Base-by-base conservation (phyloP, 2,888 invertebrate species). In the Aleiodes testaceus region DNA sequence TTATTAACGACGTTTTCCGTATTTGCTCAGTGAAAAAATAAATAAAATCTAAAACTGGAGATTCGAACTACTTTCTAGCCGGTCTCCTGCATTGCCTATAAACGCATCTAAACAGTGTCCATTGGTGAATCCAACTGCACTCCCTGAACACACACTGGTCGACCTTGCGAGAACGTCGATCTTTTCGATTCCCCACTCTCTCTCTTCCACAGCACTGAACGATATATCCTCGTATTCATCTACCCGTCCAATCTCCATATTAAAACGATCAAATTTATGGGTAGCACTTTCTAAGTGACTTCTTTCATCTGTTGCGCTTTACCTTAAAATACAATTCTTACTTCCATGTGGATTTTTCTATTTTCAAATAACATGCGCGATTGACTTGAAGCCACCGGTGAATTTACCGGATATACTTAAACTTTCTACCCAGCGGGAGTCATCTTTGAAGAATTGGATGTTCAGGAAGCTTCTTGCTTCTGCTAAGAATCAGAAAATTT, bases 111-210 rank as follows among this genome's bases (percentile, higher is more conserved):
- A 50, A 69, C 9, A 49, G 47, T 44, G 49, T 69, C 59, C 55
- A 49, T 26, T 63, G 52, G 44, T 50, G 44, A 44, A 66, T 47
- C 47, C 44, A 44, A 50, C 30, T 22, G 70, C 68, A 69, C 68
- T 49, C 50, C 64, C 44, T 64, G 63, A 70, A 71, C 75, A 65
- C 64, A 69, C 74, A 73, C 74, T 68, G 71, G 77, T 78, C 76
- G 75, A 78, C 76, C 76, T 78, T 76, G 78, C 73, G 73, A 67
- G 73, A 73, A 74, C 71, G 71, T 74, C 52, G 59, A 59, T 61
- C 59, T 70, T 42, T 20, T 66, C 69, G 18, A 59, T 64, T 44
- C 52, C 66, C 69, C 44, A 50, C 66, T 69, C 47, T 49, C 52
- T 36, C 53, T 45, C 50, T 69, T 49, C 66, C 45, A 63, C 69